Conservation (phyloP, 1,140 invertebrate species). For the Eubasilissa regina region DNA sequence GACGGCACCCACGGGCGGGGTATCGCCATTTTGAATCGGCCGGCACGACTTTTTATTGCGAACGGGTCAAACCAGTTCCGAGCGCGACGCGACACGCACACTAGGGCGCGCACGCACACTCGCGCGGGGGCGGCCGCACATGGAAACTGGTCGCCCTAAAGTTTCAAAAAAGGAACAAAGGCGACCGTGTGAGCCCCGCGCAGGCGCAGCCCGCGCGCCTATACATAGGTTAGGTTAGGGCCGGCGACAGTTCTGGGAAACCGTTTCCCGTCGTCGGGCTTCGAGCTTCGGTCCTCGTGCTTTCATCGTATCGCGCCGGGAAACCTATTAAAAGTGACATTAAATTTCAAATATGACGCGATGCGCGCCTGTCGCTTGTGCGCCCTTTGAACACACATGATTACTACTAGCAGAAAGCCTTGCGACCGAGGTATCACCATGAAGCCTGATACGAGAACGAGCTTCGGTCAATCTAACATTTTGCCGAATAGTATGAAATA, state of each 20-base stretch:
- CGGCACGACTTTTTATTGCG: conserved; percentile 38
- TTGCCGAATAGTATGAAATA: no score
- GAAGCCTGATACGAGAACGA: no score
- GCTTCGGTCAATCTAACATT: no score
- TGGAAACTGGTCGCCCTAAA: conserved; percentile 36
- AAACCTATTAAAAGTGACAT: no score
- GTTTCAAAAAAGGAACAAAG: conserved; percentile 15
- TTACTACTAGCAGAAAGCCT: no score
- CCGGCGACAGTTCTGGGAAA: not conserved
- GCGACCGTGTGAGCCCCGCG: conserved; percentile 17
- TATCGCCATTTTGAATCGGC: conserved; percentile 32
- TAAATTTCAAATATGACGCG: no score
- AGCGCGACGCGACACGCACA: conserved; percentile 1
- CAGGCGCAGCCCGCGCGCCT: conserved; percentile 5
- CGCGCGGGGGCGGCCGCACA: not conserved
- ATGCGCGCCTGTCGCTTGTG: no score
- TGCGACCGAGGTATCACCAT: no score
- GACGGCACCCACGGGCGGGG: not conserved
- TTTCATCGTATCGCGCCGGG: no score
- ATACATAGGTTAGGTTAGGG: conserved; percentile 4
- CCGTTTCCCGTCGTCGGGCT: not conserved
- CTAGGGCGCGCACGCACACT: not conserved
- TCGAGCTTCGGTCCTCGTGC: no score
- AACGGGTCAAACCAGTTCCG: conserved; percentile 33
- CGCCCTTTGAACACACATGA: no score